phyloP scores from a whole-genome alignment of 2,797 vertebrate genomes.

The Oophaga sylvatica region DNA sequence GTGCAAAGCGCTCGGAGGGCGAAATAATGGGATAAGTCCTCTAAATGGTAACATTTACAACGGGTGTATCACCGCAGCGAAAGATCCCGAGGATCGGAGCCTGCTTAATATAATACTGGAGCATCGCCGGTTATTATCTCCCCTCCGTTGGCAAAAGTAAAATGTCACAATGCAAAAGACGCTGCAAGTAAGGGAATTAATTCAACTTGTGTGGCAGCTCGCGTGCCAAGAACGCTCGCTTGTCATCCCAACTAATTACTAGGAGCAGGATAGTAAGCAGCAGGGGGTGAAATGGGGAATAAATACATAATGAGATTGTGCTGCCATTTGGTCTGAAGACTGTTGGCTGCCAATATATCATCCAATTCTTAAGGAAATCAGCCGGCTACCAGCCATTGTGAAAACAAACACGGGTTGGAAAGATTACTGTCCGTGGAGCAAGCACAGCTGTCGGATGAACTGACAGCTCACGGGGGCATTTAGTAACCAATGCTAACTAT shows the following conservation, averaged over 20 bases:
- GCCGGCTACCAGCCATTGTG: background rate
- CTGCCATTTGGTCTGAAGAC: conserved; percentile 49
- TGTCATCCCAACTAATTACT: conserved; percentile 60
- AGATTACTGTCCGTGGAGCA: background rate
- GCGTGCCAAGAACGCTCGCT: conserved; percentile 56
- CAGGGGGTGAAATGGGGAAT: conserved; percentile 44
- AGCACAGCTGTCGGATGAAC: background rate
- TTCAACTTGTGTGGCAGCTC: conserved; percentile 46
- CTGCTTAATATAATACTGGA: conserved; percentile 6
- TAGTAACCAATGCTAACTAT: background rate
- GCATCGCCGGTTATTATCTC: conserved; percentile 30
- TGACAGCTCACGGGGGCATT: background rate
- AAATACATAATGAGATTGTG: conserved; percentile 60
- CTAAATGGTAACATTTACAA: background rate
- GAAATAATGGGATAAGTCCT: background rate
- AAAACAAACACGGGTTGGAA: conserved; percentile 35
- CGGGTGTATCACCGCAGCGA: too few relatives aligned
- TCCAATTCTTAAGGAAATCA: conserved; percentile 51
- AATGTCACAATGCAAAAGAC: conserved; percentile 55
- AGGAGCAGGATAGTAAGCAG: conserved; percentile 53
- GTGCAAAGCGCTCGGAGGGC: background rate
- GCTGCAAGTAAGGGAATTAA: conserved; percentile 54
- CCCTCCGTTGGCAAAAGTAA: conserved; percentile 44
- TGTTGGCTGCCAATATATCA: conserved; percentile 56
- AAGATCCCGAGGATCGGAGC: background rate